A percentile compares a stretch with the other conserved stretches of the same genome.
These are phyloP conservation scores for Mamestra brassicae DNA, from an alignment of 2,888 invertebrate species.

Conservation along the genomic window DNA sequence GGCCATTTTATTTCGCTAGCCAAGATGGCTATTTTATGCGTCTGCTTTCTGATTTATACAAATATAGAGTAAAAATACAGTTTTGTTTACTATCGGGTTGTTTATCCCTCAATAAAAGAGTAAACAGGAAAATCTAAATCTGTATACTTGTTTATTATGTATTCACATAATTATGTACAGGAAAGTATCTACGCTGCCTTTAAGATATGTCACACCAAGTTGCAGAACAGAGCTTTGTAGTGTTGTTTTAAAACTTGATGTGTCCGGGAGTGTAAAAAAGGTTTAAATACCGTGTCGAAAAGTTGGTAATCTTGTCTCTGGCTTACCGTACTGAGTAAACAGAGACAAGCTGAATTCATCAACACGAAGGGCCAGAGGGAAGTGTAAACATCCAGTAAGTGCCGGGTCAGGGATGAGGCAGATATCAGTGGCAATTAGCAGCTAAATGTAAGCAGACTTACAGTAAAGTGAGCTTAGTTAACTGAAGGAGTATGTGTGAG, in stretches of 20 bases:
- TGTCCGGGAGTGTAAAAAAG: neutral
- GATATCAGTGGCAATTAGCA: conserved; percentile 18
- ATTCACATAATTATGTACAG: neutral
- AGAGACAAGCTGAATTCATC: conserved; percentile 43
- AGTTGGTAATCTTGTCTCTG: neutral
- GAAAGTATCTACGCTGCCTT: neutral
- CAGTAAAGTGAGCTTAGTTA: neutral
- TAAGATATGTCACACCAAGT: neutral
- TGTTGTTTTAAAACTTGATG: neutral
- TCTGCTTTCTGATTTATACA: conserved; percentile 27
- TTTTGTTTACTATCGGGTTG: conserved; percentile 48
- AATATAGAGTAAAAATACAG: conserved; percentile 3
- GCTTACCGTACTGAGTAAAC: conserved; percentile 30
- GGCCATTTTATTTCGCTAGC: conserved; percentile 3
- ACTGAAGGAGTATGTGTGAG: neutral
- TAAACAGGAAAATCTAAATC: conserved; percentile 54
- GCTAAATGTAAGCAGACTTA: conserved; percentile 15
- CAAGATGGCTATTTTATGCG: conserved; percentile 13
- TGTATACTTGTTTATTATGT: neutral
- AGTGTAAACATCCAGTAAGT: conserved; percentile 21
- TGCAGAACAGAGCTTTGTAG: neutral
- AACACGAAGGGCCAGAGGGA: conserved; percentile 19
- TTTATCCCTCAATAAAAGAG: conserved; percentile 36
- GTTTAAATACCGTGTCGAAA: neutral
- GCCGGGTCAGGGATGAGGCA: neutral